Percentiles rank a stretch among this genome's conserved stretches.
phyloP scores from a whole-genome alignment of 2,797 vertebrate species.

The Synanceia verrucosa region DNA sequence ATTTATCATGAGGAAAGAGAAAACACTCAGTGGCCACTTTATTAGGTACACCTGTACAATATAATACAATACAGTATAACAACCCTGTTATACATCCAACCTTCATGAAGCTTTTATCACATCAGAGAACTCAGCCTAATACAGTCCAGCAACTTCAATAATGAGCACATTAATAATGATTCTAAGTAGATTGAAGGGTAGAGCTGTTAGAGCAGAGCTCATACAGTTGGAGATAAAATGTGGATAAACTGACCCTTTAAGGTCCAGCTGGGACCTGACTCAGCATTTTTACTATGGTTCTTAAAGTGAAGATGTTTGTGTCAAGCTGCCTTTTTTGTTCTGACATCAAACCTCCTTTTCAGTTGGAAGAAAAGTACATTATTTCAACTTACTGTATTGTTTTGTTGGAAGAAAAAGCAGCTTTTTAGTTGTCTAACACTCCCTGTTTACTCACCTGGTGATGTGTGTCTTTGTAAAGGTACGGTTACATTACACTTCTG shows the following conservation, averaged over 20 bases:
- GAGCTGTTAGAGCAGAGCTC: background rate
- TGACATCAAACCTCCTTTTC: background rate
- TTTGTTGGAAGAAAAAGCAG: background rate
- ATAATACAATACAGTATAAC: background rate
- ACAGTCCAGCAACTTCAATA: background rate
- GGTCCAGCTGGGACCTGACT: background rate
- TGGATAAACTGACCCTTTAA: conserved; percentile 18
- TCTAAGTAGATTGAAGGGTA: too few relatives aligned
- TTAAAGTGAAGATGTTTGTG: background rate
- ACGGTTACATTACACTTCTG: background rate
- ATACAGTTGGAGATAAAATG: background rate
- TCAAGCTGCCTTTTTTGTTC: background rate
- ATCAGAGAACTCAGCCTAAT: background rate
- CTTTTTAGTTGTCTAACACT: conserved; percentile 10
- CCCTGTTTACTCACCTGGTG: conserved; percentile 1
- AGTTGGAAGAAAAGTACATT: conserved; percentile 1
- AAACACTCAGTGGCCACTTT: background rate
- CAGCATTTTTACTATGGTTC: background rate
- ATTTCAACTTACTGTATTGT: background rate
- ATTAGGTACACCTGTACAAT: background rate
- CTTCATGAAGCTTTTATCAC: background rate
- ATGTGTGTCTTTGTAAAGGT: background rate
- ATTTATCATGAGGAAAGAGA: background rate
- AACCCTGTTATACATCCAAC: background rate
- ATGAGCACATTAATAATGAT: background rate